Evolutionary conservation across 2,113 vertebrate genomes (phyloP), one percentile per base, ranked within the genome.

Genomic region (Opisthocomus hoazin): DNA sequence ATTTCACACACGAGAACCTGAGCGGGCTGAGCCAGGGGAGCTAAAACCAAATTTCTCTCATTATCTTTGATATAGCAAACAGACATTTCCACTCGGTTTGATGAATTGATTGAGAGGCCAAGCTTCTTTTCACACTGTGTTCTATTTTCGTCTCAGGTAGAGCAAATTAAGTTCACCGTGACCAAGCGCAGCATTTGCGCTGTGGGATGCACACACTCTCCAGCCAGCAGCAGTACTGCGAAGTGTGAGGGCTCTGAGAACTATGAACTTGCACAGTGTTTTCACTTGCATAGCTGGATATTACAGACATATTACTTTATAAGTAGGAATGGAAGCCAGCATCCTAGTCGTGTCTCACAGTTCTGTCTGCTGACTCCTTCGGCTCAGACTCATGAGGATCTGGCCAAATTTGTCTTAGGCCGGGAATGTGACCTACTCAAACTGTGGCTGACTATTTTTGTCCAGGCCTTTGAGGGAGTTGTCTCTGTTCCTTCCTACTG

Each of bases 1-100:
- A 97, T 97, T 98, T 97, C 97, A 97, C 96, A 97, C 87, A 77
- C 79, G 93, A 97, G 75, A 79, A 93, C 87, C 78, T 96, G 87
- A 96, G 83, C 24, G 8, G 76, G n/a, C 80, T 93, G 88, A 92
- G 81, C 4, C 15, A 96, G 89, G 60, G 48, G 86, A 97, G 36
- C 83, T 97, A 95, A 95, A 94, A 93, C 68, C 66, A 89, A 91
- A 94, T 96, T 96, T 95, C 56, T 96, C 87, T 81, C 93, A 97
- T 97, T 97, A 96, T 90, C 92, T 96, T 95, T 90, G 86, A 94
- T 71, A 94, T 6, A 85, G 87, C 84, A 95, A 82, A 93, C 86
- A 97, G 93, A 89, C 77, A 93, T 86, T 97, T 97, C 90, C 77
- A 95, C 92, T 97, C 23, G 8, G 64, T 84, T 95, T 98, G 97